These are phyloP conservation scores for Mixornis gularis DNA, from an alignment of 2,113 vertebrate species.

Conservation along the genomic window DNA sequence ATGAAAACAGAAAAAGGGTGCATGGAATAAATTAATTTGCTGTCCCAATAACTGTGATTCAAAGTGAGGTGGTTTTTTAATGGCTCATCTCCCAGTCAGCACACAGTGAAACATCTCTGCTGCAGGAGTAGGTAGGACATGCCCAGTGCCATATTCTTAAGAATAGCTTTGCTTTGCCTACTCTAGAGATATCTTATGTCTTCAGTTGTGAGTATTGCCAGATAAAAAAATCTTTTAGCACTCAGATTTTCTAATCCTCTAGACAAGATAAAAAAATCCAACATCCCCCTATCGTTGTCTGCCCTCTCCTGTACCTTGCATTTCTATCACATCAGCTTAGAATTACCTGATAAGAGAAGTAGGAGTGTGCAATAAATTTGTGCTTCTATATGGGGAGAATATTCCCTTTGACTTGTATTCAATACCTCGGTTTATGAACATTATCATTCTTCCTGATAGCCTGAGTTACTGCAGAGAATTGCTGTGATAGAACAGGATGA, in stretches of 20 bases:
- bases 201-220: background rate
- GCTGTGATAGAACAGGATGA: background rate
- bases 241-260: slow-evolving; percentile 5
- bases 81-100: background rate
- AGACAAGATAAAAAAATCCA: background rate
- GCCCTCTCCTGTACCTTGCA: background rate
- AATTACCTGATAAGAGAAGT: background rate
- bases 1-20: background rate
- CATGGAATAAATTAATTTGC: background rate
- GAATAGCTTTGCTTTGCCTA: background rate
- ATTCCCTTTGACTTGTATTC: slow-evolving; percentile 9
- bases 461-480: background rate
- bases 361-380: background rate
- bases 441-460: background rate
- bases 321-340: background rate
- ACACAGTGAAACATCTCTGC: background rate
- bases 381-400: background rate
- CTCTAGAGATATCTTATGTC: background rate
- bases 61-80: background rate
- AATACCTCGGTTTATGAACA: background rate
- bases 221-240: background rate
- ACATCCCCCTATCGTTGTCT: background rate
- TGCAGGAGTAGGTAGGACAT: background rate
- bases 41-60: background rate
- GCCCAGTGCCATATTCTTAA: background rate